These are phyloP conservation scores for Pseudopodoces humilis DNA, from an alignment of 2,113 vertebrate genomes.

Conservation along the genomic window DNA sequence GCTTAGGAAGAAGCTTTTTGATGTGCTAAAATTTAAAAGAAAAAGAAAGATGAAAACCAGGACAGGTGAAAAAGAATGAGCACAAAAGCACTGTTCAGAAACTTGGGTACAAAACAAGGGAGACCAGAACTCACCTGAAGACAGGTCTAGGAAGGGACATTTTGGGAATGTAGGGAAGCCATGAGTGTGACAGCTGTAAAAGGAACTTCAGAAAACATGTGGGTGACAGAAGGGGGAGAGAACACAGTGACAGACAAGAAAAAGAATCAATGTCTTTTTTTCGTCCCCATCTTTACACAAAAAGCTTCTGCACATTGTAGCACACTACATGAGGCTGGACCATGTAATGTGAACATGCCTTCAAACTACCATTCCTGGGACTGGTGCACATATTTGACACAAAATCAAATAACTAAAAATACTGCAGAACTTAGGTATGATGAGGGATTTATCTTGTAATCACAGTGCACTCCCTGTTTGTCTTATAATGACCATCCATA, in stretches of 20 bases:
- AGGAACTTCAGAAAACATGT: not conserved
- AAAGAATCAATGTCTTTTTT: not conserved
- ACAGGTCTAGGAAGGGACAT: not conserved
- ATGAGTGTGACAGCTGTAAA: not conserved
- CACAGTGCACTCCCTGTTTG: not conserved
- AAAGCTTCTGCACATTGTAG: not conserved
- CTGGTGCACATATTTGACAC: no score
- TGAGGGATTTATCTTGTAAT: not conserved
- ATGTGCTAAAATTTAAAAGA: not conserved
- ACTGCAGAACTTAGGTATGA: not conserved
- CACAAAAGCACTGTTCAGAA: not conserved
- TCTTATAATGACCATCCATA: not conserved
- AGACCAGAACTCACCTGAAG: not conserved
- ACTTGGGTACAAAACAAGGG: not conserved
- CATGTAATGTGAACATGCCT: not conserved
- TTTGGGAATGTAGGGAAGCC: not conserved
- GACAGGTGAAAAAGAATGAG: not conserved
- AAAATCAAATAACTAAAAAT: not conserved
- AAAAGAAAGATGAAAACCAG: not conserved
- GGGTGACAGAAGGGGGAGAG: not conserved
- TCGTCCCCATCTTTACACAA: not conserved
- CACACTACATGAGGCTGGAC: not conserved
- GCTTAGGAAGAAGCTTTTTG: not conserved
- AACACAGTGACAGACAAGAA: not conserved
- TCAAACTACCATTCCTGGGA: not conserved